phyloP scores from a whole-genome alignment of 2,797 vertebrate genomes.

The Eulemur mongoz region DNA sequence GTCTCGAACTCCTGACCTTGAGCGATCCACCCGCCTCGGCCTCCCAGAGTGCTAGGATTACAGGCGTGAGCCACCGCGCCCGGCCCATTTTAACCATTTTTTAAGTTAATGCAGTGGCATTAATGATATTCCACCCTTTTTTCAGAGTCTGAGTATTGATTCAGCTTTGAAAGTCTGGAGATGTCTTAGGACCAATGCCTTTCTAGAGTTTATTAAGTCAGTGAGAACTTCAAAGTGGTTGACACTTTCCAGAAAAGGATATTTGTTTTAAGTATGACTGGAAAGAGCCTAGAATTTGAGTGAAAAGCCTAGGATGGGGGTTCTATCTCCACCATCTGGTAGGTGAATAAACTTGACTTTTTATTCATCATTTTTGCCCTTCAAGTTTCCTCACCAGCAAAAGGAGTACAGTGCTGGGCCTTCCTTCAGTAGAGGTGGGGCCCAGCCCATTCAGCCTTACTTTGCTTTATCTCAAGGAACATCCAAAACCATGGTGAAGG shows the following conservation, averaged over 20 bases:
- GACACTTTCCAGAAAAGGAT: not conserved
- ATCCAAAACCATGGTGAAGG: not conserved
- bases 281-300: not conserved
- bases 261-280: not conserved
- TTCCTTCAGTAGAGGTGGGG: not conserved
- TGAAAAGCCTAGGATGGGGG: not conserved
- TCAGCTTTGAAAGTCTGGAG: not conserved
- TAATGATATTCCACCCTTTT: not conserved
- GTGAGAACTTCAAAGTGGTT: not conserved
- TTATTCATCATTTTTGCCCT: not conserved
- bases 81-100: not conserved
- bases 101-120: not conserved
- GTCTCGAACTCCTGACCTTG: too few species aligned
- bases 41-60: too few species aligned
- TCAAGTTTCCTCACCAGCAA: not conserved
- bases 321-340: not conserved
- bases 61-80: too few species aligned
- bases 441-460: not conserved
- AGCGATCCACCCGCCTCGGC: too few species aligned
- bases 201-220: constrained; percentile 12
- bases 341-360: not conserved
- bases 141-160: not conserved
- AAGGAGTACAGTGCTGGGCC: not conserved
- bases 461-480: not conserved
- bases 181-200: not conserved